Base-by-base conservation (phyloP, 2,797 vertebrate genomes). In the Buphagus erythrorhynchus region DNA sequence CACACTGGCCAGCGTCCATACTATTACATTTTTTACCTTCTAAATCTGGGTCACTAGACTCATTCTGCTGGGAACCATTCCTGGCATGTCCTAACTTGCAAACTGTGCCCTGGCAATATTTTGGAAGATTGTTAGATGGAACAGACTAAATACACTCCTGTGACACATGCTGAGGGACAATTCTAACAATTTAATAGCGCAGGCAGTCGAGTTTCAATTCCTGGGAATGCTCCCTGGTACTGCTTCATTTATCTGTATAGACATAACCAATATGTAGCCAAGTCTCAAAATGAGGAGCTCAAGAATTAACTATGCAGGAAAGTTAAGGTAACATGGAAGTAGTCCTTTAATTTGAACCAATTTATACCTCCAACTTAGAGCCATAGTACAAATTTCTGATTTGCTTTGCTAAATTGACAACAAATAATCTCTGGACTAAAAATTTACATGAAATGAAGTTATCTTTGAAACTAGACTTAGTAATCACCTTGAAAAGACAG, bases 121-220 rank as follows among this genome's bases (percentile, higher is more conserved):
- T 91, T 90, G 82, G 54, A 91, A 86, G 65, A 51, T 6, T 57
- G 65, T 58, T 92, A 62, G 69, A 71, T 94, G 82, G 61, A 94
- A 58, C 67, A 85, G 78, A 63, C n/a, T 82, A 73, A 87, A 92
- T 74, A 7, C 79, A 62, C 35, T 95, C 75, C 57, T 58, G 65
- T 67, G 82, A 63, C 93, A 91, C 94, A 77, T 93, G 89, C 87
- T 93, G 72, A 72, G 87, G 94, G 75, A 86, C 75, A 95, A 49
- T 76, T 87, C 26, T 86, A 94, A 71, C 75, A 86, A 79, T 88
- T 90, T 86, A 90, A 77, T 83, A 83, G 57, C 0, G 0, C 5
- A 51, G 59, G 25, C 46, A 66, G 63, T 59, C 48, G n/a, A 54
- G 35, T 90, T 90, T 81, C 66, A 88, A 3, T 73, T 55, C 67